phyloP scores from a whole-genome alignment of 2,797 vertebrate genomes.

The Merluccius polli region DNA sequence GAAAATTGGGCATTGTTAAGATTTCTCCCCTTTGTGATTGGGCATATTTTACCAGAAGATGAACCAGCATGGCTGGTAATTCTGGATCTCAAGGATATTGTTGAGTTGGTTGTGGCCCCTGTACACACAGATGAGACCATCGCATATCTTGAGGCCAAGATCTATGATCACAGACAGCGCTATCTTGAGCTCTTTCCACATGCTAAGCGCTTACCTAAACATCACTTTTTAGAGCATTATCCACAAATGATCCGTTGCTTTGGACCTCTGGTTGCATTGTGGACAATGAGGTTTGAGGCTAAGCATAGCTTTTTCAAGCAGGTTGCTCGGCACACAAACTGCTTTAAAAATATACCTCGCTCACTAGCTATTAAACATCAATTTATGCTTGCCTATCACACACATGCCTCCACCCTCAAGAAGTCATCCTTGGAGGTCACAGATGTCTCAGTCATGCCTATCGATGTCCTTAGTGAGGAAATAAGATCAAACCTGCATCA shows the following conservation, averaged over 20 bases:
- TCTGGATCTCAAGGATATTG: conserved; percentile 1
- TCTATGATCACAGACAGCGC: background rate
- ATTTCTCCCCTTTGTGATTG: conserved; percentile 26
- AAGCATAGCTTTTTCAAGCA: background rate
- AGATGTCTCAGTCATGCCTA: no score
- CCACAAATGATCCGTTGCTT: background rate
- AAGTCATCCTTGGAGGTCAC: no score
- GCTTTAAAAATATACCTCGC: background rate
- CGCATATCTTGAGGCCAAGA: background rate
- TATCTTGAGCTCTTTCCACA: background rate
- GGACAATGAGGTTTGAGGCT: background rate
- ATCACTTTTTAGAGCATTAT: background rate
- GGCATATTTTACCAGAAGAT: conserved; percentile 14
- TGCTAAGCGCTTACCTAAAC: background rate
- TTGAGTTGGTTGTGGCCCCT: conserved; percentile 16
- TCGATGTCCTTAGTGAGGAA: no score
- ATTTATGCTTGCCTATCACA: no score
- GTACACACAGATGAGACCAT: background rate
- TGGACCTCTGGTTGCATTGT: background rate
- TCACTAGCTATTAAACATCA: conserved; percentile 1
- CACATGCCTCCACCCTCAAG: background rate
- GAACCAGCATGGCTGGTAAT: conserved; percentile 23
- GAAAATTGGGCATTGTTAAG: background rate
- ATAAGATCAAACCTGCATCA: no score
- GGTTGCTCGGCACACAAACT: background rate